phyloP scores from a whole-genome alignment of 35 echinoderm and acorn worm genomes.

The Diadema setosum region DNA sequence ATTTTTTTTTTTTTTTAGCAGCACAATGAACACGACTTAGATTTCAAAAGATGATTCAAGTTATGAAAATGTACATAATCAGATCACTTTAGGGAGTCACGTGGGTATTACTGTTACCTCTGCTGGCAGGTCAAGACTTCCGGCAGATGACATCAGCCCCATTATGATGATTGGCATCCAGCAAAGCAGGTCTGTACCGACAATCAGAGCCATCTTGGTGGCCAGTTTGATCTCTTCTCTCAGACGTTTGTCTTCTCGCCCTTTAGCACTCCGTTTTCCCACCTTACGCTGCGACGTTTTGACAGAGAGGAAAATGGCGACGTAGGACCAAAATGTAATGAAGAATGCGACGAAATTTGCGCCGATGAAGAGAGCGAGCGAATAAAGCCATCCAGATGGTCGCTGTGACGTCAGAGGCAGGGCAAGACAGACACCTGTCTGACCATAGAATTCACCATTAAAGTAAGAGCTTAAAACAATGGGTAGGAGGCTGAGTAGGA shows the following conservation, averaged over 20 bases:
- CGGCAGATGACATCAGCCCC: background rate
- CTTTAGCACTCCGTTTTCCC: background rate
- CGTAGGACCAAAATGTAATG: background rate
- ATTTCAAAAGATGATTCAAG: too few species aligned
- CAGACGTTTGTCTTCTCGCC: background rate
- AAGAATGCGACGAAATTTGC: background rate
- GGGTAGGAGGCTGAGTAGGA: background rate
- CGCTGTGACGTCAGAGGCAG: slow-evolving; percentile 11
- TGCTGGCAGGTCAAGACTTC: background rate
- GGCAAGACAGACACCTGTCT: slow-evolving; percentile 15
- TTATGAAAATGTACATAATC: too few species aligned
- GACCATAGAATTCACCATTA: slow-evolving; percentile 2
- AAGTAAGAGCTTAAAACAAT: background rate
- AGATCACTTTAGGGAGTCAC: too few species aligned
- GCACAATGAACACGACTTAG: too few species aligned
- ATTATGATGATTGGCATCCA: background rate
- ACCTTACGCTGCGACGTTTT: background rate
- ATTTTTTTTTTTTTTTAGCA: too few species aligned
- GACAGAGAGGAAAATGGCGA: background rate
- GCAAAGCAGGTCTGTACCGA: background rate
- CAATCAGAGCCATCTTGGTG: background rate
- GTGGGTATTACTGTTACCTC: too few species aligned
- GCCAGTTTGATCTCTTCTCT: background rate
- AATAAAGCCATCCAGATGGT: slow-evolving; percentile 24
- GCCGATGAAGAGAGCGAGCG: background rate